Base-by-base conservation (phyloP, 2,113 vertebrate genomes). In the Anarrhichthys ocellatus region DNA sequence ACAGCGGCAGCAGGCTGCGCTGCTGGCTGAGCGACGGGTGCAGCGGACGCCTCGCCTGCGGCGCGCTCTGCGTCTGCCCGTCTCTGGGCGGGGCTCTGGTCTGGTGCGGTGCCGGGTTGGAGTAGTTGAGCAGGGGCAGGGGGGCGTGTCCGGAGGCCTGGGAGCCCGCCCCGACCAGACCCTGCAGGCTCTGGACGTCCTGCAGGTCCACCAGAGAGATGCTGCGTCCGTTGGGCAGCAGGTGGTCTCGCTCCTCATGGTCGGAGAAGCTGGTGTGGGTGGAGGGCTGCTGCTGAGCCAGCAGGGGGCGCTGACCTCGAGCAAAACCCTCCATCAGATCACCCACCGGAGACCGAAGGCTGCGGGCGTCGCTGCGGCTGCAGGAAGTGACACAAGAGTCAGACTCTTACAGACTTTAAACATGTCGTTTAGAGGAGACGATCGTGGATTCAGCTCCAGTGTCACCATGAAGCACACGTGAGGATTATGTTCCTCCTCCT, bases 191-290 rank as follows among this genome's bases (percentile, higher is more conserved):
- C 54, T 95, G 95, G 0, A 96, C 89, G 62, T 97, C 97, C 88
- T 99, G 98, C 3, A 99, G 96, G 94, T 99, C 97, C 90, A 99
- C 97, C 76, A 99, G 94, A 1, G 98, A 99, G 76, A 99, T 85
- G 90, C 98, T 99, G 24, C 98, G 96, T 0, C 97, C 97, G 0
- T 96, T 97, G 48, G 96, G 95, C 63, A 97, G 92, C 46, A 91
- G 87, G 6, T 65, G 84, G 67, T 97, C 96, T 59, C 92, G 93
- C 27, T 97, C 97, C 1, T 97, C 96, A 78, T 95, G 96, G 63
- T 97, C 97, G 0, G 96, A 97, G 15, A 96, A 96, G 67, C 94
- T 96, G 94, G 95, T 94, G 91, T 96, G 96, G 11, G 94, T 88
- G 44, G 96, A 96, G 13, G 95, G 90, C 68, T 95, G 97, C 77